phyloP scores from a whole-genome alignment of 2,113 vertebrate genomes.

The Spea multiplicata region DNA sequence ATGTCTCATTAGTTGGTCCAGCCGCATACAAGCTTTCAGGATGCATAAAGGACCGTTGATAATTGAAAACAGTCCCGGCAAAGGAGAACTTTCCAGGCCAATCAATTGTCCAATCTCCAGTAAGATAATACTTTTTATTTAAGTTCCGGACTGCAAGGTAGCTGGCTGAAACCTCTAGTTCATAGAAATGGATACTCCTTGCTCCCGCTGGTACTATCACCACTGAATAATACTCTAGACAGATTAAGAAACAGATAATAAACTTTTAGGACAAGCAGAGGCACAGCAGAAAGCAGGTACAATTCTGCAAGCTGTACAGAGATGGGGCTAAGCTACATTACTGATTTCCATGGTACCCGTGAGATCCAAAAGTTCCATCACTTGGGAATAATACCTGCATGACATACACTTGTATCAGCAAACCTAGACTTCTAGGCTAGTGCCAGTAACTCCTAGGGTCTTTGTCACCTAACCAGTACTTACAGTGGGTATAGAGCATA shows the following conservation, averaged over 20 bases:
- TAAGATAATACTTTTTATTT: constrained; percentile 83
- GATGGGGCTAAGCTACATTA: no score
- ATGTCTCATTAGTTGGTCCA: constrained; percentile 92
- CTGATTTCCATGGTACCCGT: no score
- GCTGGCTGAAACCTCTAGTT: constrained; percentile 82
- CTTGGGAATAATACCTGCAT: no score
- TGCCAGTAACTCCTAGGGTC: no score
- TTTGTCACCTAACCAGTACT: no score
- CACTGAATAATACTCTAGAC: constrained; percentile 83
- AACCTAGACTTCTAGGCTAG: no score
- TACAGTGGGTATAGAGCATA: no score
- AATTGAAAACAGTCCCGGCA: constrained; percentile 84
- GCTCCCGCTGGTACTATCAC: constrained; percentile 85
- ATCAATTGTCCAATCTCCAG: constrained; percentile 88
- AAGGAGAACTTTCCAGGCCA: constrained; percentile 93
- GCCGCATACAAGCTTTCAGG: constrained; percentile 83
- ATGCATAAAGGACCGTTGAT: constrained; percentile 80
- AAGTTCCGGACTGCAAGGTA: constrained; percentile 86
- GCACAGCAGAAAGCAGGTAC: no score
- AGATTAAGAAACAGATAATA: not conserved
- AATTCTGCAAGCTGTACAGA: no score
- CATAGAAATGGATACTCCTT: constrained; percentile 78
- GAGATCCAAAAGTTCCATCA: no score
- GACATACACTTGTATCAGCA: no score
- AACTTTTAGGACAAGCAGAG: no score